Base-by-base conservation (phyloP, 1,140 invertebrate genomes). In the Hypsibius dujardini region DNA sequence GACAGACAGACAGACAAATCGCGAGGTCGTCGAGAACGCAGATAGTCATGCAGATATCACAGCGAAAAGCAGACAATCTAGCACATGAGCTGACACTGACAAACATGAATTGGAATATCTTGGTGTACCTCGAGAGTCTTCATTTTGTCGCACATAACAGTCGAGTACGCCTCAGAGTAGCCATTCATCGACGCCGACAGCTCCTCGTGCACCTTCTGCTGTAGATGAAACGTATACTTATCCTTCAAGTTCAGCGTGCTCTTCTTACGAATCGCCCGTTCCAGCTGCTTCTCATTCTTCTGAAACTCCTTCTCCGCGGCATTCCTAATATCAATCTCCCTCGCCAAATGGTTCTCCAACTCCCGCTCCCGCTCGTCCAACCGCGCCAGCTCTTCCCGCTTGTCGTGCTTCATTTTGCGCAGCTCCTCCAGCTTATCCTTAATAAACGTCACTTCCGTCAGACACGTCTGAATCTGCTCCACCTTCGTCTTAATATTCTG, bases 161-260 rank as follows among this genome's bases (percentile, higher is more conserved):
- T 45, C 12, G 12, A 15, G 42, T 67, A 45, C 12, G 42, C 62
- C 42, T 67, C 62, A 42, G 3, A 15, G 62, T 67, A 67, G 12
- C 62, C 62, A 7, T 42, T 45, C 62, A 67, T 67, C 12, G 12
- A 67, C 3, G 12, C 42, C 7, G 42, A 67, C 12, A 56, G 50
- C n/a, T 67, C 62, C 42, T 67, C 62, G 45, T 67, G 62, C 42
- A 45, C 62, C 62, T 7, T 15, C 42, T 67, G 62, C 42, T 67
- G 62, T 12, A 67, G 12, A 12, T 67, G 62, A 42, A 15, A 67
- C 12, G 42, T 67, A 42, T 67, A 45, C 42, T 45, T 12, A 42
- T 67, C 62, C 42, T 12, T 67, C 42, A 12, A 15, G 12, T 67
- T 3, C 3, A 67, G 42, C 12, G 62, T 67, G 12, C 62, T 67